These are phyloP conservation scores for Isotomurus palustris DNA, from an alignment of 2,888 invertebrate genomes.

Conservation along the genomic window DNA sequence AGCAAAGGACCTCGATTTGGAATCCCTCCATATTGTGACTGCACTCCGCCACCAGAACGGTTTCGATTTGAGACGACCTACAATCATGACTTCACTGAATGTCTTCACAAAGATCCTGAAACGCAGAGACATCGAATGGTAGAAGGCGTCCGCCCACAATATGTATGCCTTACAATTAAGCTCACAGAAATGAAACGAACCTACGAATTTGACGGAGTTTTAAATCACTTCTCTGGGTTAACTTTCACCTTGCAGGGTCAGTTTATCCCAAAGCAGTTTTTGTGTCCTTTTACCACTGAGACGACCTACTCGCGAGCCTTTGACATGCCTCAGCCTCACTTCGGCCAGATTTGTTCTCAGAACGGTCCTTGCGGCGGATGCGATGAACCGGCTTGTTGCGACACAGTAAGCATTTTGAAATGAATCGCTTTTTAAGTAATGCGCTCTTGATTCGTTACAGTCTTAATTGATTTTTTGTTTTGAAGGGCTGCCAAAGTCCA, in stretches of 20 bases:
- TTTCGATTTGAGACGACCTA: slow-evolving; percentile 43
- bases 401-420: slow-evolving; percentile 28
- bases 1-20: slow-evolving; percentile 36
- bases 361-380: slow-evolving; percentile 37
- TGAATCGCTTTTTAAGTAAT: not conserved
- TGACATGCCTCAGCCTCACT: slow-evolving; percentile 41
- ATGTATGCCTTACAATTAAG: slow-evolving; percentile 19
- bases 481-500: slow-evolving; percentile 28
- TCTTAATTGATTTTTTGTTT: slow-evolving; percentile 2
- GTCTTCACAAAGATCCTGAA: slow-evolving; percentile 24
- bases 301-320: slow-evolving; percentile 42
- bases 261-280: slow-evolving; percentile 35
- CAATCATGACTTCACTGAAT: slow-evolving; percentile 38
- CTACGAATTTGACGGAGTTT: not conserved
- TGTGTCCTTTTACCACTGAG: slow-evolving; percentile 43
- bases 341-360: slow-evolving; percentile 32
- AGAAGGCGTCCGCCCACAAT: slow-evolving; percentile 36
- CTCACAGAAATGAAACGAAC: too few relatives aligned
- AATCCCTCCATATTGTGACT: slow-evolving; percentile 34
- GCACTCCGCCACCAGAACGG: slow-evolving; percentile 37
- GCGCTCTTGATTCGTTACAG: not conserved
- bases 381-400: slow-evolving; percentile 26
- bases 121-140: slow-evolving; percentile 29
- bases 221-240: too few relatives aligned
- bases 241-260: slow-evolving; percentile 30